Conservation (phyloP, 2,113 vertebrate genomes). For the Lamprotornis superbus region DNA sequence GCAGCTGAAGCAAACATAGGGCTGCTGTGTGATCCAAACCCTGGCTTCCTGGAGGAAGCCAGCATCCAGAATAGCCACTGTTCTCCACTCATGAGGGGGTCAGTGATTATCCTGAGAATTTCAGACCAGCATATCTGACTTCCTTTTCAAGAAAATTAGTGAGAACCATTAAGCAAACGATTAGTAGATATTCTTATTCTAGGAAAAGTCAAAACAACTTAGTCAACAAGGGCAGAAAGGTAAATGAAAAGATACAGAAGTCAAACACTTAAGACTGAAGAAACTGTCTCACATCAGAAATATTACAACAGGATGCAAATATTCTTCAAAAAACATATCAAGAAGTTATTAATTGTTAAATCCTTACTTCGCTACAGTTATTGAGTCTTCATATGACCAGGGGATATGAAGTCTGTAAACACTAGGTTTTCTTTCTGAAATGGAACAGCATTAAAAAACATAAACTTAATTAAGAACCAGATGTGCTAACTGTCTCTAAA, state of each 20-base stretch:
- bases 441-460: background rate
- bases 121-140: background rate
- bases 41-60: background rate
- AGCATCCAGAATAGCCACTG: background rate
- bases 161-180: background rate
- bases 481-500: background rate
- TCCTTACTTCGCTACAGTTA: conserved; percentile 83
- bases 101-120: background rate
- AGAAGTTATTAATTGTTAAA: background rate
- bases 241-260: background rate
- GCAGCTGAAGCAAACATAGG: background rate
- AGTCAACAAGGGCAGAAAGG: background rate
- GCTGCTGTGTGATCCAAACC: background rate
- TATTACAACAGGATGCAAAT: background rate
- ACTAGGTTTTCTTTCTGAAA: conserved; percentile 82
- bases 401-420: conserved; percentile 89
- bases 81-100: background rate
- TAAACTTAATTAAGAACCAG: background rate
- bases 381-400: conserved; percentile 92
- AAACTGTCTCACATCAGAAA: background rate
- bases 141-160: background rate
- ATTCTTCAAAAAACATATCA: background rate
- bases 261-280: background rate
- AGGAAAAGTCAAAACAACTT: background rate
- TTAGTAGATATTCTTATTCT: background rate